These are phyloP conservation scores for Pardalotus punctatus DNA, from an alignment of 2,113 vertebrate species.

Conservation along the genomic window DNA sequence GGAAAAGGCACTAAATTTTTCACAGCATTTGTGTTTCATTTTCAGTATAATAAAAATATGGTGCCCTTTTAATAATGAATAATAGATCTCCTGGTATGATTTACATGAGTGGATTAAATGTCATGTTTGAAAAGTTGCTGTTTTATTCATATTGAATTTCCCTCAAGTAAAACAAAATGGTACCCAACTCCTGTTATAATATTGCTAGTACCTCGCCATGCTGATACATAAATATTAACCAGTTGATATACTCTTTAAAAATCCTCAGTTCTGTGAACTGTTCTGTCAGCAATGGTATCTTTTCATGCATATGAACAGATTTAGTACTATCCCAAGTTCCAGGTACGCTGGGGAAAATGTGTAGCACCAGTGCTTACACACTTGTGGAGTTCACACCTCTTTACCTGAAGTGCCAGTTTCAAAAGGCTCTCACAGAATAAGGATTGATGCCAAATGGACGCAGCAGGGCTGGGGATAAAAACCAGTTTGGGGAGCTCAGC, in stretches of 20 bases:
- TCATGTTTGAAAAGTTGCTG: conserved; percentile 90
- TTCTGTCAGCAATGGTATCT: not conserved
- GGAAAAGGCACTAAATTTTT: conserved; percentile 84
- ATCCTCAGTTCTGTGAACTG: not conserved
- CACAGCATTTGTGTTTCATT: conserved; percentile 87
- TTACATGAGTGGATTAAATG: conserved; percentile 94
- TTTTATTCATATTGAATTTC: conserved; percentile 88
- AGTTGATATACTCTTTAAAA: conserved; percentile 44
- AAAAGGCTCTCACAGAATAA: not conserved
- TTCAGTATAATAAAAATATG: conserved; percentile 88
- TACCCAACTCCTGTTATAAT: conserved; percentile 74
- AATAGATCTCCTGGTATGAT: conserved; percentile 87
- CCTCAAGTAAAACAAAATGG: conserved; percentile 82
- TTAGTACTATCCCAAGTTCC: not conserved
- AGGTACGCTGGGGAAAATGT: rapidly evolving
- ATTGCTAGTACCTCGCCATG: conserved; percentile 54
- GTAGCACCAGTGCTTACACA: not conserved
- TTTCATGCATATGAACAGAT: not conserved
- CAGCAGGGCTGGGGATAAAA: rapidly evolving
- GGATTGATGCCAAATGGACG: rapidly evolving
- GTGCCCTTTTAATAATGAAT: conserved; percentile 91
- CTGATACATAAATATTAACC: conserved; percentile 67
- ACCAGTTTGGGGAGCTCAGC: not conserved
- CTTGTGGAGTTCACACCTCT: not conserved
- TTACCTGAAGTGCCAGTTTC: not conserved